Base-by-base conservation (phyloP, 2,797 vertebrate genomes). In the Enoplosus armatus region DNA sequence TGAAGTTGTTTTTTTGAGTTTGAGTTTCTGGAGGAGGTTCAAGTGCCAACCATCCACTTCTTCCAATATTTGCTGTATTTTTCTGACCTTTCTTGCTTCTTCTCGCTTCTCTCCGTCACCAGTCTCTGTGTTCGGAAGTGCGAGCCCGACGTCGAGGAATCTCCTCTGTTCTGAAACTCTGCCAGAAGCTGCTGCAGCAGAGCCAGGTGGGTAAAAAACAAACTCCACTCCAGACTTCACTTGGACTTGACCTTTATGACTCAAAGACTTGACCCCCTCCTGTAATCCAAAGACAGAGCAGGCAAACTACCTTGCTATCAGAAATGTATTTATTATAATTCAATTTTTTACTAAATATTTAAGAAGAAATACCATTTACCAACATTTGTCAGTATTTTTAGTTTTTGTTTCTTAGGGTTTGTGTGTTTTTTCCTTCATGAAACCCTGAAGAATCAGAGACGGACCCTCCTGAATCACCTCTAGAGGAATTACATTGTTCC, bases 71-170 rank as follows among this genome's bases (percentile, higher is more conserved):
- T 33, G 2, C 69, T 62, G 53, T 8, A 0, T 53, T 33, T 3
- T 43, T 63, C 15, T 79, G 55, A 66, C 48, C 8, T 14, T n/a
- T 0, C 15, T 10, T 29, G 6, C 20, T 4, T 22, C 26, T 55
- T 1, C 5, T 33, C 3, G 0, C 20, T 3, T 29, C 8, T 48
- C 14, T 27, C 27, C 2, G 3, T 20, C 43, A 31, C 47, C 82
- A 99, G 98, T 96, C 96, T 70, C 95, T 99, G 39, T 98, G 97
- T 78, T 90, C 87, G 26, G 98, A 99, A 94, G 96, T 99, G 79
- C 96, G 95, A 89, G 95, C 97, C 72, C 95, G 97, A 31, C 96
- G 96, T 10, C 93, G 97, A 63, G 97, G 97, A 20, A 94, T 99
- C 24, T 93, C 97, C 71, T 98, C 98, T 0, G 94, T 99, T 29